Percentiles rank a stretch among this genome's conserved stretches.
These are phyloP conservation scores for Ageneiosus marmoratus DNA, from an alignment of 2,113 vertebrate species.

Conservation along the genomic window DNA sequence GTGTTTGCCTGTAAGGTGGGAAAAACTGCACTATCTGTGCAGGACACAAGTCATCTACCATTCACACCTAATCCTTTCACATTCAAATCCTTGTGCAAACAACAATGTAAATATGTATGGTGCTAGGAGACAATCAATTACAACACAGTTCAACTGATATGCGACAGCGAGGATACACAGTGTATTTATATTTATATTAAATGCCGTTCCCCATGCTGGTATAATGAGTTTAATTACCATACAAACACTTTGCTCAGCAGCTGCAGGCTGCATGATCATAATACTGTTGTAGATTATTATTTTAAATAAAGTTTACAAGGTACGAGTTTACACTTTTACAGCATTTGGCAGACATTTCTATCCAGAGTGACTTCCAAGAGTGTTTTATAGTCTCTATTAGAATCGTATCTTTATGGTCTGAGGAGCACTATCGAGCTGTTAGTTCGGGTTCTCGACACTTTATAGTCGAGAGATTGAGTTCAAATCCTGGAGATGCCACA, in stretches of 20 bases:
- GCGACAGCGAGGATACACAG: neutral
- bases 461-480: neutral
- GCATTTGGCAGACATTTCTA: neutral
- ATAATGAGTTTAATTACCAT: conserved; percentile 12
- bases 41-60: too few relatives aligned
- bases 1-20: neutral
- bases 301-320: conserved; percentile 4
- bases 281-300: neutral
- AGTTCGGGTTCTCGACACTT: neutral
- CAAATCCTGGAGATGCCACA: neutral
- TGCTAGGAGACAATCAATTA: neutral
- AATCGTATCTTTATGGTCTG: neutral
- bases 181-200: neutral
- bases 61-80: too few relatives aligned
- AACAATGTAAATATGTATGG: neutral
- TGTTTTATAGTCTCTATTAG: neutral
- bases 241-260: neutral
- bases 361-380: neutral
- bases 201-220: neutral
- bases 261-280: neutral
- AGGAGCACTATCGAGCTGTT: neutral
- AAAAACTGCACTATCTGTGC: neutral
- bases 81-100: too few relatives aligned
- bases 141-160: neutral
- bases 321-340: neutral